phyloP scores from a whole-genome alignment of 2,797 vertebrate species.

The Hybognathus amarus region DNA sequence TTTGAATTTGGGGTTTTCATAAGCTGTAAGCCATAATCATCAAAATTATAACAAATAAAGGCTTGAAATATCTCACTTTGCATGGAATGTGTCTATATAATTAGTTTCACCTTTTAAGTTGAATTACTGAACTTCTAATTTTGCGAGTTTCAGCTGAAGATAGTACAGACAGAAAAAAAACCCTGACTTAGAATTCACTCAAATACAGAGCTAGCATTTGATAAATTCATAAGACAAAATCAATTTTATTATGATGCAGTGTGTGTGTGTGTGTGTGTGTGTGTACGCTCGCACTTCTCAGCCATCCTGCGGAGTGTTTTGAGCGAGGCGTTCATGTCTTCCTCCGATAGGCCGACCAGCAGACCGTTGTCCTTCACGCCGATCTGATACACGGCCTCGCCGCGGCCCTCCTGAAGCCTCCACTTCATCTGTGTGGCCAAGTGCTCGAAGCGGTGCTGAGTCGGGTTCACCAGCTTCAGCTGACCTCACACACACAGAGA shows the following conservation, averaged over 20 bases:
- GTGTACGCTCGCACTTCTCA: conserved; percentile 84
- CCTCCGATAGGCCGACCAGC: conserved; percentile 92
- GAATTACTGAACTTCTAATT: too few relatives aligned
- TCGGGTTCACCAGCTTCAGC: conserved; percentile 96
- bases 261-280: neutral
- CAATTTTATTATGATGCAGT: neutral
- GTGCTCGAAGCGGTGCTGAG: conserved; percentile 96
- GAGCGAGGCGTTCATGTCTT: conserved; percentile 93
- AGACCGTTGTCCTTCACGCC: conserved; percentile 97
- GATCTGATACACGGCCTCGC: conserved; percentile 97
- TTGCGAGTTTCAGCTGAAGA: too few relatives aligned
- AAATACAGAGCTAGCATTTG: neutral
- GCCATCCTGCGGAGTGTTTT: conserved; percentile 93
- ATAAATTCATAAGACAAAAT: neutral
- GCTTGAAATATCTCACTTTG: too few relatives aligned
- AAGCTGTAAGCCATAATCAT: too few relatives aligned
- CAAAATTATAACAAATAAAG: too few relatives aligned
- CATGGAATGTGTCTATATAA: too few relatives aligned
- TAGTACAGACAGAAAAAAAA: neutral
- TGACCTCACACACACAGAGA: conserved; percentile 59
- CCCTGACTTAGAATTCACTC: neutral
- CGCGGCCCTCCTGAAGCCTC: conserved; percentile 94
- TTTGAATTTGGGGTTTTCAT: too few relatives aligned
- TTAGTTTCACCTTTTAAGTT: too few relatives aligned
- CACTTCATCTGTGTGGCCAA: conserved; percentile 99